Percentiles rank a stretch among this genome's conserved stretches.
These are phyloP conservation scores for Tyto alba DNA, from an alignment of 2,113 vertebrate species.

Conservation along the genomic window DNA sequence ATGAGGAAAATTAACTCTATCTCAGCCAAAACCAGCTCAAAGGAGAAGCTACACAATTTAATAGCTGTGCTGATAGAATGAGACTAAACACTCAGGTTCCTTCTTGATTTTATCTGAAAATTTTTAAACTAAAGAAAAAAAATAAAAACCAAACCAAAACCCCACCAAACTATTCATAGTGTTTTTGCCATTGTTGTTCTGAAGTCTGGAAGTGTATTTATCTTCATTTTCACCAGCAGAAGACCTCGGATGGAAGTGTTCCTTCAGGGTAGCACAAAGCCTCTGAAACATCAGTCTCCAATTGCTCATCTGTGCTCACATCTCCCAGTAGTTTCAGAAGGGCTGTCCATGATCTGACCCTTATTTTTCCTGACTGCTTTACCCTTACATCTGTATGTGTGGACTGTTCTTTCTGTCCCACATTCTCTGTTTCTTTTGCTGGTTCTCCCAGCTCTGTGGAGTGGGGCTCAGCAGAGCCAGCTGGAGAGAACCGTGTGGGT, in stretches of 20 bases:
- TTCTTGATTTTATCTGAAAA: not conserved
- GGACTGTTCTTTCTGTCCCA: not conserved
- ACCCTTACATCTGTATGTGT: not conserved
- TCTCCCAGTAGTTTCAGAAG: not conserved
- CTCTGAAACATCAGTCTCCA: not conserved
- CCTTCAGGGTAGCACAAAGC: not conserved
- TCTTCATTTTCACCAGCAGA: not conserved
- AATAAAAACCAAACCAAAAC: too few relatives aligned
- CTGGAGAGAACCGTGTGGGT: not conserved
- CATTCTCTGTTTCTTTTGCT: fast-evolving
- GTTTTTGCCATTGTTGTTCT: not conserved
- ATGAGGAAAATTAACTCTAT: too few relatives aligned
- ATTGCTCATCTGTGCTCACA: fast-evolving
- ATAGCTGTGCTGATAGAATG: not conserved
- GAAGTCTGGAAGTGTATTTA: not conserved
- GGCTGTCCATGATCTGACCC: fast-evolving
- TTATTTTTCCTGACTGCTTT: not conserved
- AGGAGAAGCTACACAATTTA: not conserved
- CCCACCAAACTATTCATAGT: not conserved
- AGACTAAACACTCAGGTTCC: not conserved
- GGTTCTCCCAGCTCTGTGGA: not conserved
- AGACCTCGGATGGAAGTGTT: not conserved
- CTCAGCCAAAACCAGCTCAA: too few relatives aligned
- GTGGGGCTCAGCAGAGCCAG: not conserved
- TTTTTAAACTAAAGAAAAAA: not conserved